A percentile compares a stretch with the other conserved stretches of the same genome.
Evolutionary conservation across 2,888 invertebrate genomes (phyloP).

Genomic region (Dolichomitus sp.): DNA sequence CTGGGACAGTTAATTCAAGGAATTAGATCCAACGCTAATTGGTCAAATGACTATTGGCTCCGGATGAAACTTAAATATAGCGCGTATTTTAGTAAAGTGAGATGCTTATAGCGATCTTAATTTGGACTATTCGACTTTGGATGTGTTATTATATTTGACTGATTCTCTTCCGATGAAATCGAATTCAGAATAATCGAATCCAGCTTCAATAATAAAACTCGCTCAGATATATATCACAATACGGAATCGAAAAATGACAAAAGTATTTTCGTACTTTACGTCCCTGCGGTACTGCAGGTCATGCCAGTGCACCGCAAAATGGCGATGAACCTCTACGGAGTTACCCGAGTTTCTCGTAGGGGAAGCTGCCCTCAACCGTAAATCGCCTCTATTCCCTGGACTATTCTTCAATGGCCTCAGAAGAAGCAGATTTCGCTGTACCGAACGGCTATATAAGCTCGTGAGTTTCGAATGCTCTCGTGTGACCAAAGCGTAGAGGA

Average conservation of each 20-base stretch:
- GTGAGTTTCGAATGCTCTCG: constrained; percentile 46
- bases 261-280: constrained; percentile 9
- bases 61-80: no score
- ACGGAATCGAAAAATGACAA: background rate
- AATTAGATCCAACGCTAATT: no score
- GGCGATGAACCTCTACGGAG: constrained; percentile 35
- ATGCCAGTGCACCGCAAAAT: background rate
- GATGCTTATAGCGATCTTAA: no score
- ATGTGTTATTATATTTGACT: background rate
- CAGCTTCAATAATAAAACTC: background rate
- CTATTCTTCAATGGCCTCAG: constrained; percentile 43
- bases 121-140: no score
- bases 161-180: background rate
- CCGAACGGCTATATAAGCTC: constrained; percentile 35
- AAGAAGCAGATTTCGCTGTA: constrained; percentile 13
- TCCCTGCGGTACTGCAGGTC: background rate
- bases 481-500: constrained; percentile 26
- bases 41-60: no score
- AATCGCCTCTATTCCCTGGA: constrained; percentile 62
- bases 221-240: background rate
- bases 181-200: background rate
- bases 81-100: no score
- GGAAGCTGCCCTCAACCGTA: constrained; percentile 47
- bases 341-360: constrained; percentile 39
- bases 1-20: no score